Percentiles rank a stretch among this genome's conserved stretches.
Evolutionary conservation across 2,888 invertebrate genomes (phyloP).

Genomic region (Brenthis ino): DNA sequence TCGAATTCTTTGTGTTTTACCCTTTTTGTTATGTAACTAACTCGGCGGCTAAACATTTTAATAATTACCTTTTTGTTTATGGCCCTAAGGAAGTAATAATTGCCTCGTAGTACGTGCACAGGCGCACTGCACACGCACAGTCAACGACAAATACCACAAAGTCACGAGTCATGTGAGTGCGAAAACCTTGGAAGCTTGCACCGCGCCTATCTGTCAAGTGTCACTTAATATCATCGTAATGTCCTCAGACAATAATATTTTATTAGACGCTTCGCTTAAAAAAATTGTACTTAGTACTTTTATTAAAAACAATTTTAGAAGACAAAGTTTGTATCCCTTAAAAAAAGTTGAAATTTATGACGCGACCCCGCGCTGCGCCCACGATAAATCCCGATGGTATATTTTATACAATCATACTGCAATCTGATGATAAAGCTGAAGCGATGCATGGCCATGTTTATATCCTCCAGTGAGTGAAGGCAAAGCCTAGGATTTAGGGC

Average conservation of each 20-base stretch:
- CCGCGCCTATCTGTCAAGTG: too few species aligned
- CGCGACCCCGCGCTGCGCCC: background rate
- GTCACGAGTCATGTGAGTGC: too few species aligned
- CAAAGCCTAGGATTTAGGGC: conserved; percentile 45
- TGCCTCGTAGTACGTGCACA: too few species aligned
- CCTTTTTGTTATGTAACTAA: too few species aligned
- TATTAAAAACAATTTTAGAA: conserved; percentile 1
- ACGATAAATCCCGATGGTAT: background rate
- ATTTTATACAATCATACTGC: background rate
- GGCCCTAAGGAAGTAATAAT: too few species aligned
- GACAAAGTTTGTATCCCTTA: background rate
- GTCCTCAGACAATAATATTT: background rate
- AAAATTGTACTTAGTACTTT: background rate
- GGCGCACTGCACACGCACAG: too few species aligned
- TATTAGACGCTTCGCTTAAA: conserved; percentile 1
- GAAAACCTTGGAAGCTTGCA: too few species aligned
- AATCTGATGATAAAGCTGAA: background rate
- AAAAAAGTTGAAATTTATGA: conserved; percentile 1
- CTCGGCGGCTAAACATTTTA: too few species aligned
- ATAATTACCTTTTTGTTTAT: too few species aligned
- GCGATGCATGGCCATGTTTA: background rate
- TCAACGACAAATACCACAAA: too few species aligned
- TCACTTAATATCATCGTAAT: background rate
- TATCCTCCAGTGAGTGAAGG: conserved; percentile 4
- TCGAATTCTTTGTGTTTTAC: too few species aligned